Evolutionary conservation across 1,140 invertebrate species (phyloP), one percentile per base, ranked within the genome.

Genomic region (Micrasema minimum): DNA sequence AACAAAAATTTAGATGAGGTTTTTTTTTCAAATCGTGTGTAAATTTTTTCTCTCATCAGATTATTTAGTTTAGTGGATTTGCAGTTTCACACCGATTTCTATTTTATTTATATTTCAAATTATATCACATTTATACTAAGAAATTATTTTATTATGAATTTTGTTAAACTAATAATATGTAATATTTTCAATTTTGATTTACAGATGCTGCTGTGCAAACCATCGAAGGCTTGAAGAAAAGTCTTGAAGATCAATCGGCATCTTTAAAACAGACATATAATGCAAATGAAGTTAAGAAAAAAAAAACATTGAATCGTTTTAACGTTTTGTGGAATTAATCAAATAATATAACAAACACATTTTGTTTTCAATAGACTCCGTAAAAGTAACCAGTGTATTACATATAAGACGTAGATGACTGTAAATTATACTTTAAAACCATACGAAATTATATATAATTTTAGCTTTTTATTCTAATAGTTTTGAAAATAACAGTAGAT

Each of bases 211-310:
- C 46, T 75, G n/a, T n/a, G 20, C 74, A 73, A 71, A 90, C 88
- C 3, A 85, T 90, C 43, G 85, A 86, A 35, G 85, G 87, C 71
- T 77, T 89, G 20, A 88, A 88, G 72, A 80, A 85, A 20, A 88
- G 83, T 72, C 80, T 90, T 14, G 87, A 89, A 78, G 84, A 88
- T 70, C 88, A 90, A 72, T 88, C 86, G 12, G 82, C 86, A 18
- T 85, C 86, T 14, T 74, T 88, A 35, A 85, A 75, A 53, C 69
- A 72, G 50, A 73, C 71, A 4, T 73, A 75, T 37, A 71, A 72
- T 14, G 67, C 66, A 55, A 61, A 71, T 10, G 74, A 72, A 45
- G 70, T 66, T 23, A 75, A 72, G 70, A 59, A 69, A 38, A 68
- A n/a, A n/a, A 75, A 67, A 75, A 75, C 65, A 75, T 75, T 66